Conservation (phyloP, 2,888 invertebrate genomes). For the Nomada goodeniana region DNA sequence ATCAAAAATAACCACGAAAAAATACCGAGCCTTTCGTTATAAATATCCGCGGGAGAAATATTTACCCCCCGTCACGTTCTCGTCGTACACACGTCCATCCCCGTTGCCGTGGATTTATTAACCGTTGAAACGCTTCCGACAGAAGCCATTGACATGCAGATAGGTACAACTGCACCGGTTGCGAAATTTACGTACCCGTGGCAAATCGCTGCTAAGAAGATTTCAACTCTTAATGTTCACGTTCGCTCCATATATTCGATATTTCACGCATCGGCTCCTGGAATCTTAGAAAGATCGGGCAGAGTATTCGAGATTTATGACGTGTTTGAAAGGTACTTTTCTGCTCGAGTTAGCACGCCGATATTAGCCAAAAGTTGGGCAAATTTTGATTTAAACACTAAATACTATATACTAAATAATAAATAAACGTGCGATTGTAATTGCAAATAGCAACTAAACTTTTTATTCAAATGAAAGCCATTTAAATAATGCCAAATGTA, state of each 20-base stretch:
- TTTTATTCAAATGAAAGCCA: too few species aligned
- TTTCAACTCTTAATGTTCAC: constrained; percentile 36
- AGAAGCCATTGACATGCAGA: constrained; percentile 3
- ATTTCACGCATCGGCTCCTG: constrained; percentile 3
- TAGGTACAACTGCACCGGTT: background rate
- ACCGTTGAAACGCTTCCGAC: constrained; percentile 16
- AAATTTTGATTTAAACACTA: too few species aligned
- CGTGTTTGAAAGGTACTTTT: background rate
- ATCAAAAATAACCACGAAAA: background rate
- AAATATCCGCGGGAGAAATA: background rate
- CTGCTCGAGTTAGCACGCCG: background rate
- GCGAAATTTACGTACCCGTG: constrained; percentile 20
- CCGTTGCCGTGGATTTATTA: constrained; percentile 25
- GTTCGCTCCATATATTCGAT: constrained; percentile 27
- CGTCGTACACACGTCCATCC: background rate
- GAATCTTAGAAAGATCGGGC: constrained; percentile 28
- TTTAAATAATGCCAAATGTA: too few species aligned
- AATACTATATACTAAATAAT: too few species aligned
- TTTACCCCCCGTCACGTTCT: background rate
- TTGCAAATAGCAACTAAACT: too few species aligned
- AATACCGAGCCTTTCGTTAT: background rate
- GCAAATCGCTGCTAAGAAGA: constrained; percentile 27
- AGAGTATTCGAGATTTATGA: constrained; percentile 21
- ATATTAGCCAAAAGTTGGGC: background rate
- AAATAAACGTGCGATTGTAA: too few species aligned